These are phyloP conservation scores for Epinephelus fuscoguttatus DNA, from an alignment of 2,113 vertebrate species.

Conservation along the genomic window DNA sequence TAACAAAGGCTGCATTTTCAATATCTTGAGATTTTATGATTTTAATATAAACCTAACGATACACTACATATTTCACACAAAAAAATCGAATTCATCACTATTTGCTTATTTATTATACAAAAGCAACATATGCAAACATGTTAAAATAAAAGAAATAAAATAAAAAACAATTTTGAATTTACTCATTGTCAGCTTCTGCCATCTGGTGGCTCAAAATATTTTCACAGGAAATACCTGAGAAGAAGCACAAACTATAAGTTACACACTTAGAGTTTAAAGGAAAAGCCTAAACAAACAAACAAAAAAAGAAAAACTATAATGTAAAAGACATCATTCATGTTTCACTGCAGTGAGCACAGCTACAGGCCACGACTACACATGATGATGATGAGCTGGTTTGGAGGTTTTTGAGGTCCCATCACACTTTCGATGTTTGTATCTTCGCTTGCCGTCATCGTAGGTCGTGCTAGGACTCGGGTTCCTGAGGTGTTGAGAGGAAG, in stretches of 20 bases:
- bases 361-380: neutral
- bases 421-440: neutral
- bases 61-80: neutral
- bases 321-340: neutral
- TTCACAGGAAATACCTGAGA: neutral
- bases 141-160: neutral
- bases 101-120: neutral
- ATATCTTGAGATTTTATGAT: neutral
- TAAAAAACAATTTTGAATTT: neutral
- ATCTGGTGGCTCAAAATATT: conserved; percentile 41
- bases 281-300: neutral
- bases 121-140: neutral
- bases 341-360: neutral
- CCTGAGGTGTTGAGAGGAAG: conserved; percentile 20
- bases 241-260: neutral
- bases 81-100: neutral
- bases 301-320: too few species aligned
- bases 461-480: conserved; percentile 10
- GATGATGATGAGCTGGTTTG: too few species aligned
- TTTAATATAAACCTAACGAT: neutral
- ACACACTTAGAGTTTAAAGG: neutral
- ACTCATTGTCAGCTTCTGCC: conserved; percentile 16
- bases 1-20: neutral
- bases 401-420: neutral
- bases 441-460: conserved; percentile 26